A percentile compares a stretch with the other conserved stretches of the same genome.
These are phyloP conservation scores for Stegastes partitus DNA, from an alignment of 2,113 vertebrate species.

Conservation along the genomic window DNA sequence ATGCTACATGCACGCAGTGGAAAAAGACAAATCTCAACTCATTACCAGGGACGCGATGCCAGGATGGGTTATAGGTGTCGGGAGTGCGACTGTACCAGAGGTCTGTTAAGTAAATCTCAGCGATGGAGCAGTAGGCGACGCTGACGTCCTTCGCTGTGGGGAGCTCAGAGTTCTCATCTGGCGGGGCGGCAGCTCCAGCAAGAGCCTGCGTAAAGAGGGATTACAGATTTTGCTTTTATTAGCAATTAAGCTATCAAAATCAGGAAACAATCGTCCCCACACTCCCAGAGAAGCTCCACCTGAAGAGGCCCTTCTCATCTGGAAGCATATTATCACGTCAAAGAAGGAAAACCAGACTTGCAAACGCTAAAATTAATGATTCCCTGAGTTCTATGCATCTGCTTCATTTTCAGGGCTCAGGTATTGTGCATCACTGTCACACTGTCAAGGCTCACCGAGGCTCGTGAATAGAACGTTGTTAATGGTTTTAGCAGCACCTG, in stretches of 20 bases:
- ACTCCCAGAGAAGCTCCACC: not conserved
- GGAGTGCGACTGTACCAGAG: constrained; percentile 82
- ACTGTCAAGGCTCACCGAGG: not conserved
- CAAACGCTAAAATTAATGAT: constrained; percentile 14
- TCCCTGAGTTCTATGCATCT: not conserved
- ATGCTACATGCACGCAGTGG: constrained; percentile 72
- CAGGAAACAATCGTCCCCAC: too few species aligned
- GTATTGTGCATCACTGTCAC: not conserved
- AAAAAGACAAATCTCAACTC: constrained; percentile 27
- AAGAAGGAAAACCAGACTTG: not conserved
- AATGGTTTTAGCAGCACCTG: not conserved
- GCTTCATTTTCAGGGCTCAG: constrained; percentile 16
- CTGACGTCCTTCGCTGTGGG: constrained; percentile 82
- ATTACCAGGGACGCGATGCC: constrained; percentile 20
- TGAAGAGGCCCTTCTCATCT: not conserved
- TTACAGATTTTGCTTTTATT: not conserved
- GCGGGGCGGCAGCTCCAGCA: constrained; percentile 66
- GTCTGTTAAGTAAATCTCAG: constrained; percentile 89
- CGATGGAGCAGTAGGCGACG: constrained; percentile 86
- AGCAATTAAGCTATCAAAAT: too few species aligned
- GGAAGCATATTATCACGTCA: not conserved
- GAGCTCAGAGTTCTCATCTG: constrained; percentile 57
- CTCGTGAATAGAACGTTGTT: not conserved
- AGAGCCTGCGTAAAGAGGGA: constrained; percentile 56
- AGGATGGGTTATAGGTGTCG: constrained; percentile 7